Conservation (phyloP, 1,140 invertebrate genomes). For the Varroa destructor region DNA sequence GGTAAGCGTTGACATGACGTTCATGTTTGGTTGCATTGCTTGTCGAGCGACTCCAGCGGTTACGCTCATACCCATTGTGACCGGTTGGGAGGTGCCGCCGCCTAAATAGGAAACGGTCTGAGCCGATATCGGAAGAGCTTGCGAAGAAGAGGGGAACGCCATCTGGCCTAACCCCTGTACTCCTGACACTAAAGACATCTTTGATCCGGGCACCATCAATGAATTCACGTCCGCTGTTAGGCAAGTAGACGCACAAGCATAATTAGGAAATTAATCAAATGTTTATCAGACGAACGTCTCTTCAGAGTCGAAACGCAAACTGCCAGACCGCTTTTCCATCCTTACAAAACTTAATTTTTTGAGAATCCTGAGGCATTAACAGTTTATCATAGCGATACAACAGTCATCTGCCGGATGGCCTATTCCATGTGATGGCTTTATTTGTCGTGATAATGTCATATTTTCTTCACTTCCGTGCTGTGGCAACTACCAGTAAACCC, state of each 20-base stretch:
- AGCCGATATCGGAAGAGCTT: slow-evolving; percentile 11
- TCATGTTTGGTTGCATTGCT: slow-evolving; percentile 11
- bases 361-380: too few relatives aligned
- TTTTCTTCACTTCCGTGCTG: too few relatives aligned
- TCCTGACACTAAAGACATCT: slow-evolving; percentile 12
- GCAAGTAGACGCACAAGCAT: not conserved
- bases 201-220: slow-evolving; percentile 15
- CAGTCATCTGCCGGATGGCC: too few relatives aligned
- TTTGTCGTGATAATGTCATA: too few relatives aligned
- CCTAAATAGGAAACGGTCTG: slow-evolving; percentile 12
- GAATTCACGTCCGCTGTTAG: slow-evolving; percentile 12
- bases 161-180: slow-evolving; percentile 1
- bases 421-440: too few relatives aligned
- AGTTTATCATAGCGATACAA: too few relatives aligned
- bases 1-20: slow-evolving; percentile 17
- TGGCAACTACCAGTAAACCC: too few relatives aligned
- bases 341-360: not conserved
- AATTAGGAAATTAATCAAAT: not conserved
- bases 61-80: not conserved
- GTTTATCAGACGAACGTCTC: not conserved
- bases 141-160: slow-evolving; percentile 14
- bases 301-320: not conserved
- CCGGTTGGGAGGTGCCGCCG: not conserved
- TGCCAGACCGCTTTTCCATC: not conserved
- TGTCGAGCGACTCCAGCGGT: not conserved